Percentiles rank a stretch among this genome's conserved stretches.
Evolutionary conservation across 2,113 vertebrate genomes (phyloP).

Genomic region (Labeo rohita): DNA sequence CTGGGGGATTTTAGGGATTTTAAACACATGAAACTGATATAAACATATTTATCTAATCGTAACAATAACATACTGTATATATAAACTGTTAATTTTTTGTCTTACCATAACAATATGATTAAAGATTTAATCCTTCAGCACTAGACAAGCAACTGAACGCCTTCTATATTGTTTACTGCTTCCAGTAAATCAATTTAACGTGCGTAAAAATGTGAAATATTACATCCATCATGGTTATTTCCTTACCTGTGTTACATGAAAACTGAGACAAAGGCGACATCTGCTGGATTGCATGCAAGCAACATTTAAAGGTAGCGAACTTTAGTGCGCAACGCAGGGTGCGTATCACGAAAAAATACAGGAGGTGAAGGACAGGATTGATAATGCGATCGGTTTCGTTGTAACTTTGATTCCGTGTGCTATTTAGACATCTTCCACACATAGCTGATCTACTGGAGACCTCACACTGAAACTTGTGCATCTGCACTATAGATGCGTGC

Average conservation of each 20-base stretch:
- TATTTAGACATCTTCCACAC: neutral
- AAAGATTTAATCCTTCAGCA: neutral
- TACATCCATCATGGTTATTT: constrained; percentile 74
- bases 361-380: constrained; percentile 22
- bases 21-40: neutral
- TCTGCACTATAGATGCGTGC: neutral
- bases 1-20: no score
- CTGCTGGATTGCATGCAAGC: constrained; percentile 59
- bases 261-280: constrained; percentile 68
- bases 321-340: constrained; percentile 43
- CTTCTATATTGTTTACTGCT: neutral
- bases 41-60: neutral
- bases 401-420: constrained; percentile 14
- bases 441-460: neutral
- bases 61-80: neutral
- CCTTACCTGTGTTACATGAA: constrained; percentile 49
- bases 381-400: neutral
- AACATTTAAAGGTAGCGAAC: constrained; percentile 69
- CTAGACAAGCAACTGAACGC: neutral
- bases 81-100: neutral
- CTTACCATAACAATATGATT: neutral
- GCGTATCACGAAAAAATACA: constrained; percentile 18
- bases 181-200: neutral
- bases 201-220: neutral
- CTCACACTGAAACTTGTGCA: constrained; percentile 22